Base-by-base conservation (phyloP, 35 echinoderm and acorn worm genomes). In the Acanthaster planci region DNA sequence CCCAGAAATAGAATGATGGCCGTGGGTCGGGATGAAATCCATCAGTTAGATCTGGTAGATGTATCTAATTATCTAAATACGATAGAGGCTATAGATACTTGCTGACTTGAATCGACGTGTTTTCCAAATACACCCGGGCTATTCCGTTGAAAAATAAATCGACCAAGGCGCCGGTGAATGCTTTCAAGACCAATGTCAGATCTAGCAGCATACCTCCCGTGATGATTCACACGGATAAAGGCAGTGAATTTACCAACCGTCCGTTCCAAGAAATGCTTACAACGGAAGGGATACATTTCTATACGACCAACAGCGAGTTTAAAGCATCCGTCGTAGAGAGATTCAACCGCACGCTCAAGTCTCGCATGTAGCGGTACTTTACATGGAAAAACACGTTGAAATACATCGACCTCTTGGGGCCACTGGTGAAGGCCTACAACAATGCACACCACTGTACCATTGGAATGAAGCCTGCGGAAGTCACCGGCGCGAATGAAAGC, bases 321-420 rank as follows among this genome's bases (percentile, higher is more conserved):
- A 87, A 92, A 52, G 90, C 90, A 1, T 60, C 76, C 31, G 39
- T 92, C 0, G 77, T 92, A 14, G 84, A 92, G 39, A 78, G 89
- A 39, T 95, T 95, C 56, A 95, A 95, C 51, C 57, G 84, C 1
- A 91, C 89, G 0, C 53, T 95, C 3, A 95, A 95, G 55, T 60
- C 68, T 30, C 38, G 51, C 51, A 76, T 86, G 40, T 86, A 38
- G 38, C 76, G 8, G 27, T 86, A 77, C 52, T 86, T 86, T 77
- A 47, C 84, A 15, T 86, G 38, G 29, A 9, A 1, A 5, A 86
- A 86, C 32, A 86, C 84, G 12, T 1, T 86, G 0, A 86, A 77
- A 34, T 86, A 86, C 8, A 2, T 52, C 0, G 60, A 86, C 30
- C 21, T 77, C 32, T 50, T 77, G 39, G 60, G 51, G 8, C 19